A percentile compares a stretch with the other conserved stretches of the same genome.
phyloP scores from a whole-genome alignment of 1,140 invertebrate genomes.

The Pogonomyrmex barbatus region DNA sequence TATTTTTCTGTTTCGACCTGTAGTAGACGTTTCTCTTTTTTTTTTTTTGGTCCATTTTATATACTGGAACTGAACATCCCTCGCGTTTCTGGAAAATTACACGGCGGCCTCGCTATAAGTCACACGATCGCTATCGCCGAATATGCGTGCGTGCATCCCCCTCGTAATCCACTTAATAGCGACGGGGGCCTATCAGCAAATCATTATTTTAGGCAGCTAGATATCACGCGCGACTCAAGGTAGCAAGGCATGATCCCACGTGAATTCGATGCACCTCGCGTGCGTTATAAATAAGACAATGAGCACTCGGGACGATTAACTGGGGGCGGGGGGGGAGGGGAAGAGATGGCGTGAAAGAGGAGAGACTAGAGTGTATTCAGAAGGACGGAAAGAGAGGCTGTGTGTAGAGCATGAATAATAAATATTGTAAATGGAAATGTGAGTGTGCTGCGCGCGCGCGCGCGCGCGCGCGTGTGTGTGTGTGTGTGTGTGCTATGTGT shows the following conservation, averaged over 20 bases:
- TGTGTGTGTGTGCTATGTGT: no score
- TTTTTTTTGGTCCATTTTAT: not conserved
- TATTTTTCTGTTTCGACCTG: not conserved
- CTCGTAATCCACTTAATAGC: conserved; percentile 46
- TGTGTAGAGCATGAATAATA: conserved; percentile 53
- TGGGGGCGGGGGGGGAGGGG: no score
- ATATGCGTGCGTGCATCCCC: conserved; percentile 25
- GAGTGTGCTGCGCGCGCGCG: not conserved
- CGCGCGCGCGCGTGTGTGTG: no score
- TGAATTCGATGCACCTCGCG: conserved; percentile 6
- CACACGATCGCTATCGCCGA: conserved; percentile 28
- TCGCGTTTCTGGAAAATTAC: conserved; percentile 39
- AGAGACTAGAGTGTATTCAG: not conserved
- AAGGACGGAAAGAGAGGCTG: not conserved
- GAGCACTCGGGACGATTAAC: conserved; percentile 13
- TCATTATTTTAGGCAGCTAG: conserved; percentile 54
- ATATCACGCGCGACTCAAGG: conserved; percentile 36
- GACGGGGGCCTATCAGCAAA: conserved; percentile 35
- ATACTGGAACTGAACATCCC: not conserved
- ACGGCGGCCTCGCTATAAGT: not conserved
- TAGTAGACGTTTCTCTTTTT: no score
- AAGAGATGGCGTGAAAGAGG: not conserved
- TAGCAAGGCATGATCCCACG: not conserved
- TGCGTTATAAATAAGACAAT: conserved; percentile 54
- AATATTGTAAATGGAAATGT: conserved; percentile 60